These are phyloP conservation scores for Damaliscus lunatus DNA, from an alignment of 2,113 vertebrate species.

Conservation along the genomic window DNA sequence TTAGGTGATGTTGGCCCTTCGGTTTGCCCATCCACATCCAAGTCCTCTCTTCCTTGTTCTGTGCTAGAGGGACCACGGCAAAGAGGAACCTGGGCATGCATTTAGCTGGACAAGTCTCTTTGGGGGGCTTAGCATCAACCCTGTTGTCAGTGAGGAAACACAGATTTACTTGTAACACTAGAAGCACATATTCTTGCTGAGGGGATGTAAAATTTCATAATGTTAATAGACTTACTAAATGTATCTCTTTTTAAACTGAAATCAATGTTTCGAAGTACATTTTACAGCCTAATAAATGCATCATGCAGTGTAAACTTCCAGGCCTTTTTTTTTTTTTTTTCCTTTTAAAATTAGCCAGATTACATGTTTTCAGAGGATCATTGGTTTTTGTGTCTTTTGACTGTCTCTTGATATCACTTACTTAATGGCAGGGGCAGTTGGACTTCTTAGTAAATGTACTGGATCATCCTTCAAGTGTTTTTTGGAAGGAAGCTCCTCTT, in stretches of 20 bases:
- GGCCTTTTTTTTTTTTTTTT: not conserved
- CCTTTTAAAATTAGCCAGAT: not conserved
- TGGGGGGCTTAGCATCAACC: not conserved
- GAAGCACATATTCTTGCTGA: not conserved
- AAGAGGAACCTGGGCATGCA: not conserved
- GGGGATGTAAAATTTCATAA: not conserved
- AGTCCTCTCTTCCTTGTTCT: not conserved
- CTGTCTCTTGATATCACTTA: not conserved
- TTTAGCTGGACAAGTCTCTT: not conserved
- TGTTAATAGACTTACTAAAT: not conserved
- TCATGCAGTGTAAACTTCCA: not conserved
- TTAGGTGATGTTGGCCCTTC: not conserved
- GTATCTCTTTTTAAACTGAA: not conserved
- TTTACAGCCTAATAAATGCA: not conserved
- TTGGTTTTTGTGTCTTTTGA: not conserved
- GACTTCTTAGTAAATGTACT: not conserved
- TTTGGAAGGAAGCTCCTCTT: not conserved
- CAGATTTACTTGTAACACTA: not conserved
- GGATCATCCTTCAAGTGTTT: not conserved
- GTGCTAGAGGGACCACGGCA: rapidly evolving
- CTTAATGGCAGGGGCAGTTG: not conserved
- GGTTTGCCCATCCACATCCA: no score
- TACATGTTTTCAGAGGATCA: not conserved
- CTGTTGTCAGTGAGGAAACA: not conserved
- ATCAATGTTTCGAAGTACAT: not conserved